Base-by-base conservation (phyloP, 1,140 invertebrate species). In the Parasteatoda tepidariorum region DNA sequence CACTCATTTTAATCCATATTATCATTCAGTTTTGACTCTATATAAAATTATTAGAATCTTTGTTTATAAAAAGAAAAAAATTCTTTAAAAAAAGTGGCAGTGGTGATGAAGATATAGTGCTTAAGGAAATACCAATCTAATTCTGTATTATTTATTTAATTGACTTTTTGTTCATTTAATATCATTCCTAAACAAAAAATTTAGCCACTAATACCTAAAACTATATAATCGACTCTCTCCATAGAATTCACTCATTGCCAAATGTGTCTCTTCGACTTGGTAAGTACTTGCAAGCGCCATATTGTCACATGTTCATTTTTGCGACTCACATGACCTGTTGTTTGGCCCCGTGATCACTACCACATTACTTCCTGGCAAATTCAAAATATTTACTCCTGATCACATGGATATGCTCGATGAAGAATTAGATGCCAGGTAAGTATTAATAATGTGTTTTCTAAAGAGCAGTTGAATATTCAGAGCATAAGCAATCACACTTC, bases 291-390 rank as follows among this genome's bases (percentile, higher is more conserved):
- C 54, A 78, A 83, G 70, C 82, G 82, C 82, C 82, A 84, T 84
- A 75, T 85, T 85, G 84, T 85, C 84, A 85, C 84, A 85, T 85
- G 84, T 75, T 85, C 84, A 85, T 84, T 70, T 75, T 85, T 48
- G 34, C 88, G 86, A 88, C 88, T 89, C 89, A 89, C 89, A 89
- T 89, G 89, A 89, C 89, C 89, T 88, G 88, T 88, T 89, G 89
- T 89, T 89, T 89, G 89, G 88, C 89, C 89, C 89, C 89, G 89
- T 89, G 89, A 89, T 89, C 89, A 89, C 88, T 85, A 87, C 87
- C 87, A 86, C 86, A 85, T 86, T 87, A 87, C 87, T 88, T 89
- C 88, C 89, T 88, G 88, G 88, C 89, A 89, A 89, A 89, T 89
- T 89, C 88, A 89, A 89, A 89, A 86, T 64, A 79, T 84, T 70